Conservation (phyloP, 2,113 vertebrate genomes). For the Dipodomys spectabilis region DNA sequence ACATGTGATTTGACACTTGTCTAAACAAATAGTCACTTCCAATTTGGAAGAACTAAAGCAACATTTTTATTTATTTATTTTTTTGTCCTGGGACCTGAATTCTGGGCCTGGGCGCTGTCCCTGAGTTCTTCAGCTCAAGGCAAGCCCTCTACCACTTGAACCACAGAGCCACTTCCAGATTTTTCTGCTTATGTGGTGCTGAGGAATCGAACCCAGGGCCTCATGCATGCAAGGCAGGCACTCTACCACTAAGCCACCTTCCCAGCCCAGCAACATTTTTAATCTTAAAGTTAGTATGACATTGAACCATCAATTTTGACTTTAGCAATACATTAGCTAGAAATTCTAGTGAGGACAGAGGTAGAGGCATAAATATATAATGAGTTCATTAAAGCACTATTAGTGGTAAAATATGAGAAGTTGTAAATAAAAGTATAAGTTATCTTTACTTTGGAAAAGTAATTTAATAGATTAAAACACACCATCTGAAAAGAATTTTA, state of each 20-base stretch:
- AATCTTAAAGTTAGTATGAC: neutral
- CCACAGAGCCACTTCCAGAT: no score
- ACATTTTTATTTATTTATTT: no score
- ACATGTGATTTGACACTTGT: neutral
- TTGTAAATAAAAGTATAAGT: neutral
- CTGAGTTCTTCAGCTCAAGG: no score
- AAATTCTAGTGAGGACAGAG: neutral
- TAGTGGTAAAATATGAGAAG: neutral
- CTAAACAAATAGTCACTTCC: neutral
- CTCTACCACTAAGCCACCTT: no score
- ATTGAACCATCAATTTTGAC: neutral
- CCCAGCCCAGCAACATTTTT: neutral
- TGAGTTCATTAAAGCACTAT: neutral
- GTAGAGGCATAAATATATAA: neutral
- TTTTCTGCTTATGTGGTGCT: no score
- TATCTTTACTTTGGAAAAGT: neutral
- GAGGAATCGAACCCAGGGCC: no score
- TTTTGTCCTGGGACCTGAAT: no score
- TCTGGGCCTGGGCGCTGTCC: no score
- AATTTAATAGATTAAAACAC: conserved; percentile 17
- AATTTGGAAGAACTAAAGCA: neutral
- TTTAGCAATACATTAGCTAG: neutral
- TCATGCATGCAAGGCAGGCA: no score
- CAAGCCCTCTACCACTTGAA: no score
- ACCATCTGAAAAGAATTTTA: neutral